Base-by-base conservation (phyloP, 2,113 vertebrate genomes). In the Esox niger region DNA sequence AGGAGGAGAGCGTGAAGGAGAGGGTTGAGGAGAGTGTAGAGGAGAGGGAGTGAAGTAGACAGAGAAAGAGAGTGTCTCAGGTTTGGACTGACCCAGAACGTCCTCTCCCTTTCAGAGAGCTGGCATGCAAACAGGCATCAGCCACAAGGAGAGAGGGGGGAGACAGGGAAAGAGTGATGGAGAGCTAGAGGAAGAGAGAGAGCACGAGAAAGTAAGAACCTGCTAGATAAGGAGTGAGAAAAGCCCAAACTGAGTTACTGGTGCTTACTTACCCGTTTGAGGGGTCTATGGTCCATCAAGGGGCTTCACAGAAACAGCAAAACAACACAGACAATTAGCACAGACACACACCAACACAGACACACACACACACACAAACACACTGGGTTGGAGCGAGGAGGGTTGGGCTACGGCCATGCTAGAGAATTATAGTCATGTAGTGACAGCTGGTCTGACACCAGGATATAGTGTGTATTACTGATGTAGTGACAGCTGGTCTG, bases 241-340 rank as follows among this genome's bases (percentile, higher is more conserved):
- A 66, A 56, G 35, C 35, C 38, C 38, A 43, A 17, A 43, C 38
- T 17, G 38, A 43, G 38, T 43, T 43, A 17, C 38, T 43, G 38
- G 38, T 43, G 38, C 38, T 43, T 65, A 97, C 97, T 99, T 94
- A 99, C 97, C 97, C 95, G 94, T 93, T 95, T 96, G 93, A 94
- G 95, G 93, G 94, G 96, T 91, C 96, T 97, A 95, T 94, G 95
- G 94, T 99, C 96, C 97, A 95, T 94, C 95, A 98, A 96, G 91
- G 96, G 97, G 96, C 97, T 99, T 98, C 91, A 90, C 94, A 78
- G 82, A 87, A 91, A 94, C 92, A 93, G 96, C 92, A 95, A 97
- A 96, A 99, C 94, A 96, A 98, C 91, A 96, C 91, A 95, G 96
- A 93, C 94, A 93, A 95, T 98, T 98, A 98, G 95, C 93, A 94